Percentiles rank a stretch among this genome's conserved stretches.
Conservation (phyloP, 2,888 invertebrate genomes). For the Sicus ferrugineus region DNA sequence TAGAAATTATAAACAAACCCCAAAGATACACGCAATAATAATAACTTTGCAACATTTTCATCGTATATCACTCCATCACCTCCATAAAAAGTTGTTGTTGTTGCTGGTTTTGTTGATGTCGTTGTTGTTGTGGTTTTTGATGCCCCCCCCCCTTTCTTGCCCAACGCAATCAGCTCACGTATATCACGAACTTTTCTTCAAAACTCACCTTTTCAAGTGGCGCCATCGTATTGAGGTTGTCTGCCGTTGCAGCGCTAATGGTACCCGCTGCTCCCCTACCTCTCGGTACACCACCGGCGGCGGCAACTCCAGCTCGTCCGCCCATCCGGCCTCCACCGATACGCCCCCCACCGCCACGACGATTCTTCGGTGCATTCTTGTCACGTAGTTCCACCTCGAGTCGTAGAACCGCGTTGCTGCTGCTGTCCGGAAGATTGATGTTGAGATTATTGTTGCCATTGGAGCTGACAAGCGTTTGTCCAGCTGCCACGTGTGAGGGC, state of each 20-base stretch:
- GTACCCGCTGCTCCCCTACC: slow-evolving; percentile 58
- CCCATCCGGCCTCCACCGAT: slow-evolving; percentile 57
- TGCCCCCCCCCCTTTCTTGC: background rate
- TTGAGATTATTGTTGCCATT: slow-evolving; percentile 61
- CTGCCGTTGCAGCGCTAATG: slow-evolving; percentile 47
- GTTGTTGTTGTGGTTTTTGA: background rate
- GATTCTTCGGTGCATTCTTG: slow-evolving; percentile 63
- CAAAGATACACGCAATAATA: background rate
- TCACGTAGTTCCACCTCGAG: slow-evolving; percentile 66
- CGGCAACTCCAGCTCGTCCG: slow-evolving; percentile 63
- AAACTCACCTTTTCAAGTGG: slow-evolving; percentile 73
- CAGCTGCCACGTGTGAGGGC: slow-evolving; percentile 23
- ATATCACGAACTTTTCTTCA: background rate
- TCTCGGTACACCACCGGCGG: slow-evolving; percentile 39
- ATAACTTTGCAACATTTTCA: slow-evolving; percentile 30
- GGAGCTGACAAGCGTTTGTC: slow-evolving; percentile 35
- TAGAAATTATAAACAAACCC: background rate
- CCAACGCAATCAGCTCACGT: background rate
- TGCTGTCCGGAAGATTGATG: slow-evolving; percentile 63
- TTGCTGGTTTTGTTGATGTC: background rate
- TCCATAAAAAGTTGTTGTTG: background rate
- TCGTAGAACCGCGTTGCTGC: slow-evolving; percentile 63
- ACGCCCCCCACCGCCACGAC: slow-evolving; percentile 63
- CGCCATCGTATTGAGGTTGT: slow-evolving; percentile 68
- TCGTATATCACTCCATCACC: background rate